phyloP scores from a whole-genome alignment of 2,113 vertebrate genomes.

The Ascaphus truei region DNA sequence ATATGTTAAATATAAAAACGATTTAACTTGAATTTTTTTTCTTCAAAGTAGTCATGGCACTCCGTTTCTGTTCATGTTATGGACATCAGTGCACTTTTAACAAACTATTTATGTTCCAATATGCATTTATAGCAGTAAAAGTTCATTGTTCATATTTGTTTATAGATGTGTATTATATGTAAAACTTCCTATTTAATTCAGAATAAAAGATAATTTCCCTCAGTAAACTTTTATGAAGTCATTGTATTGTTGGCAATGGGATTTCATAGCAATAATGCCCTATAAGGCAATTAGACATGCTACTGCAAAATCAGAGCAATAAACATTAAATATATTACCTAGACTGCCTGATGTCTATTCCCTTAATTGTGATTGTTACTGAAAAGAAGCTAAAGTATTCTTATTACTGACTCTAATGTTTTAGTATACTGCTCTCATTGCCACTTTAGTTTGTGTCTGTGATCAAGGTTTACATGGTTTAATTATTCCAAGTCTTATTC shows the following conservation, averaged over 20 bases:
- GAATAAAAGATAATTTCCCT: constrained; percentile 20
- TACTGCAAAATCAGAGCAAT: constrained; percentile 27
- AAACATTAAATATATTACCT: constrained; percentile 36
- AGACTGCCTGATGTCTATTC: constrained; percentile 28
- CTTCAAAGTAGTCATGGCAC: too few relatives aligned
- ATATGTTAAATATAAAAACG: too few relatives aligned
- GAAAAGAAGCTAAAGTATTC: constrained; percentile 33
- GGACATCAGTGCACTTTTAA: too few relatives aligned
- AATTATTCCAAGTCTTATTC: constrained; percentile 32
- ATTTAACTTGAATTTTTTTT: too few relatives aligned
- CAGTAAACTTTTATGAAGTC: constrained; percentile 25
- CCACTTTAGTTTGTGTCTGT: constrained; percentile 27
- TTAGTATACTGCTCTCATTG: constrained; percentile 28
- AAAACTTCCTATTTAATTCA: constrained; percentile 7
- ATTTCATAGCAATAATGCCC: constrained; percentile 27
- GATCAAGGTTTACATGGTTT: constrained; percentile 26
- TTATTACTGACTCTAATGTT: constrained; percentile 31
- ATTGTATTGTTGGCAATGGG: constrained; percentile 24
- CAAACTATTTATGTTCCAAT: too few relatives aligned
- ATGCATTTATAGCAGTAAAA: too few relatives aligned
- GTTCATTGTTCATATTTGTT: too few relatives aligned
- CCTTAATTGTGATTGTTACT: constrained; percentile 36
- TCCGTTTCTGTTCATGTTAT: too few relatives aligned
- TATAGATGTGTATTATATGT: too few relatives aligned
- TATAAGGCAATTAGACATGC: constrained; percentile 32